Conservation (phyloP, 2,888 invertebrate species). For the Ceramica pisi region DNA sequence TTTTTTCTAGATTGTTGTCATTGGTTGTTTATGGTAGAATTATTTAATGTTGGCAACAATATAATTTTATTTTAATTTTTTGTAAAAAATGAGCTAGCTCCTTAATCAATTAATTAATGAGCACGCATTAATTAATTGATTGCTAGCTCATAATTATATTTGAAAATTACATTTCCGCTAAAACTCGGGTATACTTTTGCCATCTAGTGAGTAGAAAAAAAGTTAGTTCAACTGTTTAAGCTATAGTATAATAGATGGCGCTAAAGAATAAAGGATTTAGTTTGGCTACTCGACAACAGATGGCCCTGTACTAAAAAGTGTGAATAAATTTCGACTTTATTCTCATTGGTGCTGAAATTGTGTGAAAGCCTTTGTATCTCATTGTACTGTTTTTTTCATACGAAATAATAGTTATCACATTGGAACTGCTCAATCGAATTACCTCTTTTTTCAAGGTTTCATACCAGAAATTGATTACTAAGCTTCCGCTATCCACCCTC, state of each 20-base stretch:
- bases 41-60: slow-evolving; percentile 22
- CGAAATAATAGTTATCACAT: not conserved
- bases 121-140: no score
- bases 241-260: slow-evolving; percentile 6
- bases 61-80: no score
- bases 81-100: accelerated
- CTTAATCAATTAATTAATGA: not conserved
- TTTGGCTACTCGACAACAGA: slow-evolving; percentile 59
- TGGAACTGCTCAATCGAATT: not conserved
- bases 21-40: slow-evolving; percentile 33
- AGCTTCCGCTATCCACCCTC: no score
- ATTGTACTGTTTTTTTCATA: not conserved
- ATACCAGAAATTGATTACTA: no score
- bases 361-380: not conserved
- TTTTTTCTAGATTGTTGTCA: slow-evolving; percentile 39
- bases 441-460: no score
- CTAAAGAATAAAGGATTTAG: accelerated
- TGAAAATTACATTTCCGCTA: not conserved
- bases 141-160: not conserved
- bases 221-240: accelerated
- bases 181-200: accelerated
- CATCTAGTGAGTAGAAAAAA: not conserved
- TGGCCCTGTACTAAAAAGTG: slow-evolving; percentile 36
- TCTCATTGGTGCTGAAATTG: not conserved
- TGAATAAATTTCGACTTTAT: not conserved